Evolutionary conservation across 2,113 vertebrate genomes (phyloP), one percentile per base, ranked within the genome.

Genomic region (Cyanistes caeruleus): DNA sequence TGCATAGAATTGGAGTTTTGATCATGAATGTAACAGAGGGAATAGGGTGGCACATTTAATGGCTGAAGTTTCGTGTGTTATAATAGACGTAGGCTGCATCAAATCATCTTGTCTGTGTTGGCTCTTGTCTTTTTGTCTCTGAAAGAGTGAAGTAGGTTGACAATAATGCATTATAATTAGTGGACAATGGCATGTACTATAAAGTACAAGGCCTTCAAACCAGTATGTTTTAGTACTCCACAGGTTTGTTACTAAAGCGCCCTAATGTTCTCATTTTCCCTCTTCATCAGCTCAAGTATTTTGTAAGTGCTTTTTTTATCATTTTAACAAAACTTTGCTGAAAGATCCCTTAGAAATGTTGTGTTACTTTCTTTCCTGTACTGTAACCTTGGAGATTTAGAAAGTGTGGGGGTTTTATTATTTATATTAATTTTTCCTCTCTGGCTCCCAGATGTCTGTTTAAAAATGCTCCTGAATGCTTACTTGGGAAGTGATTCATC

Each of bases 401-500:
- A 67, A 88, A 46, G 7, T 82, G 33, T n/a, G 69, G 52, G 15
- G 0, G 21, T 5, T 44, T 51, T 83, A 79, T 87, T 95, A 93
- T 92, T 95, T 94, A 87, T 90, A 95, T 86, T 83, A 64, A 92
- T 91, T 96, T 91, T 97, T 95, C 86, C 73, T 96, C 68, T 80
- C 64, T 82, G 84, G 55, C 62, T 97, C 84, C 93, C 79, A 69
- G 16, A 23, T 89, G 83, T 90, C 92, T 97, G n/a, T 97, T 97
- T 94, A 79, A 95, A 97, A 91, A 77, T 60, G 80, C 52, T 73
- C 58, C 79, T 78, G 81, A 76, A 59, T 93, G 58, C 80, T 85
- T 49, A 51, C 44, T 20, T 73, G 49, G 85, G 88, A 97, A 96
- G 58, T 92, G 89, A 96, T 89, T 96, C 84, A 96, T 96, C 87